Conservation (phyloP, 2,888 invertebrate genomes). For the Drosophila austrosaltans region DNA sequence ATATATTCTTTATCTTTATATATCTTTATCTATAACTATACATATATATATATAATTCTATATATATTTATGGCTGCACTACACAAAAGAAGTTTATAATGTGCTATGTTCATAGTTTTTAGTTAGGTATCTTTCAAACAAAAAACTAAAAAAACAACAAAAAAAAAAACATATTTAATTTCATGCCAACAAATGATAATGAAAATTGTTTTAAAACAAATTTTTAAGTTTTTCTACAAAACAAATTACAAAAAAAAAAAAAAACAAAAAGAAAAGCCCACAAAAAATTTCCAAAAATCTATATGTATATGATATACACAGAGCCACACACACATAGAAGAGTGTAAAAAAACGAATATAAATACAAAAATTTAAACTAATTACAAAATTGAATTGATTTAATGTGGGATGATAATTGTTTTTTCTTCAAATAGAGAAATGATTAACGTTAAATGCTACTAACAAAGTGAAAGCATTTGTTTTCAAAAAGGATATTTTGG, state of each 20-base stretch:
- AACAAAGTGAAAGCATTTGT: too few species aligned
- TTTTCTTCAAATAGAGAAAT: too few species aligned
- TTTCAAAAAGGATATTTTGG: too few species aligned
- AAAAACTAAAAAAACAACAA: conserved; percentile 16
- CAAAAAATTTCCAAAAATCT: conserved; percentile 43
- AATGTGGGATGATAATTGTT: neutral
- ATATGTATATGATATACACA: conserved; percentile 52
- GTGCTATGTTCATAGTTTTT: conserved; percentile 79
- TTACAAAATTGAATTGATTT: conserved; percentile 23
- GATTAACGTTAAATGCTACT: too few species aligned
- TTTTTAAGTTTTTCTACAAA: conserved; percentile 76
- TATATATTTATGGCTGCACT: conserved; percentile 71
- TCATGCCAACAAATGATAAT: conserved; percentile 46
- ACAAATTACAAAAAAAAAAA: conserved; percentile 23
- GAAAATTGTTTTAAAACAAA: conserved; percentile 45
- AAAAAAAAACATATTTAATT: conserved; percentile 47
- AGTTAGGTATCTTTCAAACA: conserved; percentile 66
- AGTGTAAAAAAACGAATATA: conserved; percentile 54
- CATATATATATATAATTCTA: conserved; percentile 26
- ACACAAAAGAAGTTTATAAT: conserved; percentile 61
- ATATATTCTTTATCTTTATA: conserved; percentile 35
- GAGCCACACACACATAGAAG: conserved; percentile 52
- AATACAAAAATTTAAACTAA: conserved; percentile 49
- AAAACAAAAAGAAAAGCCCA: conserved; percentile 56
- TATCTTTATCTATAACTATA: conserved; percentile 19